A percentile compares a stretch with the other conserved stretches of the same genome.
Evolutionary conservation across 2,113 vertebrate genomes (phyloP).

Genomic region (Nothocercus nigrocapillus): DNA sequence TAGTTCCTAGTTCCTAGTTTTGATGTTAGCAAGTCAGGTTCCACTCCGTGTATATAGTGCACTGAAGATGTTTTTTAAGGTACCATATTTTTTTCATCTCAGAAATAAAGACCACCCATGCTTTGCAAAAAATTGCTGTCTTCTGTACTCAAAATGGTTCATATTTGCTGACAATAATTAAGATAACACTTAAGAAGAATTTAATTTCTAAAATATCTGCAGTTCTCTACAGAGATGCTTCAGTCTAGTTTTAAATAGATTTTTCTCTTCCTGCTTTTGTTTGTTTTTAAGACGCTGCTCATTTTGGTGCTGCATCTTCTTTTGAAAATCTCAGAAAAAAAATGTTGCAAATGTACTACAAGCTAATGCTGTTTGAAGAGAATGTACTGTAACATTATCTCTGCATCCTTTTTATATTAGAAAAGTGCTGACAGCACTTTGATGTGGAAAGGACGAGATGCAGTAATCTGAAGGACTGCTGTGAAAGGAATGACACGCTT

Average conservation of each 20-base stretch:
- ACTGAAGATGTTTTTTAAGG: background rate
- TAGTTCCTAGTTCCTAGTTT: background rate
- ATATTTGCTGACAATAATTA: background rate
- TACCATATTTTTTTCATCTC: background rate
- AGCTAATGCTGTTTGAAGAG: conserved; percentile 39
- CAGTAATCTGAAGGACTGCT: conserved; percentile 32
- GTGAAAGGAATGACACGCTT: conserved; percentile 17
- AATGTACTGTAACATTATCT: conserved; percentile 50
- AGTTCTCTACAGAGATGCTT: background rate
- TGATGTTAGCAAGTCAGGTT: background rate
- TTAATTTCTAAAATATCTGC: background rate
- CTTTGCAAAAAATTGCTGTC: background rate
- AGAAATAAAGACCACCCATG: background rate
- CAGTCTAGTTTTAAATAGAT: background rate
- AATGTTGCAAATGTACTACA: conserved; percentile 12
- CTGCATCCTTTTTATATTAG: background rate
- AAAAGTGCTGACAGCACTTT: conserved; percentile 29
- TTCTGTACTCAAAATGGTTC: background rate
- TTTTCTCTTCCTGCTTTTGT: background rate
- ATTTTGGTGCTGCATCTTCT: background rate
- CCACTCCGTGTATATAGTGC: background rate
- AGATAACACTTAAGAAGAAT: background rate
- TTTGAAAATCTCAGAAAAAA: conserved; percentile 22
- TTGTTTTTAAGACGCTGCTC: background rate
- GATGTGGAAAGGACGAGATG: conserved; percentile 48